These are phyloP conservation scores for Pogonognathellus flavescens DNA, from an alignment of 1,140 invertebrate genomes.

Conservation along the genomic window DNA sequence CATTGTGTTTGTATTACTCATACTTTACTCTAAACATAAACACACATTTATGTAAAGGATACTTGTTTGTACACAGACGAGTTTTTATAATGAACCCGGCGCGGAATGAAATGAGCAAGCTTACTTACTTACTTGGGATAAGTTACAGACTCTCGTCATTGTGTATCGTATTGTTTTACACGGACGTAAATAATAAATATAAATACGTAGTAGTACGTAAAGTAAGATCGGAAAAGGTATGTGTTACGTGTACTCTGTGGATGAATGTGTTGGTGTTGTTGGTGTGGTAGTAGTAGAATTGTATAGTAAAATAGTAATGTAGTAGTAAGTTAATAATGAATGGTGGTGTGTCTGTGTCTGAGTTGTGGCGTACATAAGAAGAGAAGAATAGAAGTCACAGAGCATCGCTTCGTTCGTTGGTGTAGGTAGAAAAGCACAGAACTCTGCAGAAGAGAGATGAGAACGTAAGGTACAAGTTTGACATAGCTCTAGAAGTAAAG, in stretches of 20 bases:
- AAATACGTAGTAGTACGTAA: too few species aligned
- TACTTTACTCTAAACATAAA: too few species aligned
- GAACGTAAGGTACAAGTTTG: neutral
- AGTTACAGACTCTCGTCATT: too few species aligned
- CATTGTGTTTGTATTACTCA: too few species aligned
- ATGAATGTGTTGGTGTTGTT: neutral
- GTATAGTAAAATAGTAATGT: neutral
- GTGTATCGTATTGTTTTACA: too few species aligned
- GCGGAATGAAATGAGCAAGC: too few species aligned
- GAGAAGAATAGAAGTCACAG: too few species aligned
- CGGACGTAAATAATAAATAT: too few species aligned
- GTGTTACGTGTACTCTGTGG: neutral
- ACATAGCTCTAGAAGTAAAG: neutral
- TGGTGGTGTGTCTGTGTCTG: neutral
- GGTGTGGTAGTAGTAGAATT: neutral
- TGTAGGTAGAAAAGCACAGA: conserved; percentile 8
- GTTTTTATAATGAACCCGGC: too few species aligned
- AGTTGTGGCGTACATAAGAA: neutral
- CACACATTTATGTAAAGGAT: too few species aligned
- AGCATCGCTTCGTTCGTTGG: neutral
- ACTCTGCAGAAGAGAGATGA: neutral
- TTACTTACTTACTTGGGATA: too few species aligned
- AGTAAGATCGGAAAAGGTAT: neutral
- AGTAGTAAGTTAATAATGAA: neutral
- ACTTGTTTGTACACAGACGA: too few species aligned